Conservation (phyloP, 2,113 vertebrate genomes). For the Nyctereutes procyonoides region DNA sequence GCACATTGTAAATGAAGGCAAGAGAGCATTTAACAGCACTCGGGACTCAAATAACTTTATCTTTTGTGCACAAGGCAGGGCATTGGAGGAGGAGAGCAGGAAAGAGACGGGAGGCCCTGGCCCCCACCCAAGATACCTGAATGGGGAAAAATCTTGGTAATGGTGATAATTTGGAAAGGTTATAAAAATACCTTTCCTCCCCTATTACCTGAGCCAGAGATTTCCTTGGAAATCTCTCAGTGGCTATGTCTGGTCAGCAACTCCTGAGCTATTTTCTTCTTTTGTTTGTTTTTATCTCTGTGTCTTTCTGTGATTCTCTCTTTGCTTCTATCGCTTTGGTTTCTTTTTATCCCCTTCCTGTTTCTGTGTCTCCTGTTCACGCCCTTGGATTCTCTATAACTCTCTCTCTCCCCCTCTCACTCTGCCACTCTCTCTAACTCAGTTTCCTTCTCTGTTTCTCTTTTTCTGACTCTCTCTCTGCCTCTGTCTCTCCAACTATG, state of each 20-base stretch:
- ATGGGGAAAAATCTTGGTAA: neutral
- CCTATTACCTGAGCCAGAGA: neutral
- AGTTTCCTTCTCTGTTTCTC: too few relatives aligned
- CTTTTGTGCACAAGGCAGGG: constrained; percentile 1
- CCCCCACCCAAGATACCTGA: neutral
- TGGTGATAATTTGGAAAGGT: neutral
- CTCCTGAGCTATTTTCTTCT: neutral
- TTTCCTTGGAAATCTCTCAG: neutral
- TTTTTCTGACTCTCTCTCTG: neutral
- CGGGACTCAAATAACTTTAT: constrained; percentile 24
- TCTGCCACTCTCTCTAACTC: neutral
- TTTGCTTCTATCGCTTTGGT: neutral
- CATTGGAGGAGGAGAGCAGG: neutral
- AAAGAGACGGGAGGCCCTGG: neutral
- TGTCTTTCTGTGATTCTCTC: neutral
- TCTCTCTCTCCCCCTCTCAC: neutral
- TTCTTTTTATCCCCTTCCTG: neutral
- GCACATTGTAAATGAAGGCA: constrained; percentile 59
- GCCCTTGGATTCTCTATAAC: neutral
- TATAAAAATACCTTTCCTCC: neutral
- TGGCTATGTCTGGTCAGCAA: neutral
- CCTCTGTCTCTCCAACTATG: neutral
- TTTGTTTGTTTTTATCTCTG: neutral
- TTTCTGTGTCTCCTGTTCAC: neutral
- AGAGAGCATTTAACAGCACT: constrained; percentile 36